Evolutionary conservation across 2,113 vertebrate species (phyloP), one percentile per base, ranked within the genome.

Genomic region (Brachypteracias leptosomus): DNA sequence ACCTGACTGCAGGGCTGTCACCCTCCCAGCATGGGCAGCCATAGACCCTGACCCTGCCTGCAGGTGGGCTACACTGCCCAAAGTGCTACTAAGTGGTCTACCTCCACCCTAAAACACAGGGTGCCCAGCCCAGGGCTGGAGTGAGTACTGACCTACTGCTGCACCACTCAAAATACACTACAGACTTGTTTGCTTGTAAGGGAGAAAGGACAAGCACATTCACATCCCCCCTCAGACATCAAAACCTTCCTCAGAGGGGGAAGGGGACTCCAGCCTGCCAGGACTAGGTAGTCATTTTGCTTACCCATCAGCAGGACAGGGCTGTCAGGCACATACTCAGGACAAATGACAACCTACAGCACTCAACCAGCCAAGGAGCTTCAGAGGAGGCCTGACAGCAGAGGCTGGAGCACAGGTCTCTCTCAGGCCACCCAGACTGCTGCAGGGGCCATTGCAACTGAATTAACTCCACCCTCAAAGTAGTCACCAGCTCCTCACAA

Each of bases 71-170:
- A 58, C 42, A 2, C 15, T 54, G 33, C 36, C 58, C 52, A 19
- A 26, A 52, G 24, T 9, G 8, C 85, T 54, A 20, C 51, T 16
- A 16, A n/a, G 12, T 6, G 3, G 1, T 12, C 16, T 25, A 13
- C 13, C 46, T 54, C 33, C 31, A 4, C 26, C 31, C 29, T 68
- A 6, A 10, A 46, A 26, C 62, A 40, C 16, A 3, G 9, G 7
- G 6, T 13, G 15, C 19, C 15, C 40, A 31, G 33, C 51, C 25
- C 33, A 19, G 54, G 49, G 58, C 40, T 11, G 7, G 11, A 36
- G 7, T 0, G 1, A 63, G 31, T 25, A 16, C 10, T 29, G 6
- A 19, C 2, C 26, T 31, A 4, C 22, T 1, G 9, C 3, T 3
- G 13, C 17, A 35, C n/a, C 63, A 21, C 14, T 4, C 3, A 1